These are phyloP conservation scores for Hyaena hyaena DNA, from an alignment of 2,113 vertebrate species.

Conservation along the genomic window DNA sequence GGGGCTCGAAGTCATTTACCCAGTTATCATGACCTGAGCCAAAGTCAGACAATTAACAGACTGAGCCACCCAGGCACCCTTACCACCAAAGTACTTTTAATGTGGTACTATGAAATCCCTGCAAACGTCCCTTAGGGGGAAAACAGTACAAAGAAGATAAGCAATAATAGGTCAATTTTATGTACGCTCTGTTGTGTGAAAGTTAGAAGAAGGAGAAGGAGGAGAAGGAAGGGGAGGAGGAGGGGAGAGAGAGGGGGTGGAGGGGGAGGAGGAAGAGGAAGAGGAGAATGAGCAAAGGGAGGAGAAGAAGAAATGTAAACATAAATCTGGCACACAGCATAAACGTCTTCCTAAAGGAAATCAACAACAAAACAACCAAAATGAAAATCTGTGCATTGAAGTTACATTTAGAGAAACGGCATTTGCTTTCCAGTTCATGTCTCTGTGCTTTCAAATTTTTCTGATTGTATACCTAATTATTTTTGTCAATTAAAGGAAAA, in stretches of 20 bases:
- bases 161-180: neutral
- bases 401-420: neutral
- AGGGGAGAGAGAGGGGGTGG: neutral
- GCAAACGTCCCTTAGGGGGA: neutral
- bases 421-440: conserved; percentile 15
- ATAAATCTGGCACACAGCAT: neutral
- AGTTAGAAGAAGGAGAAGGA: neutral
- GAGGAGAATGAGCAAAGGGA: neutral
- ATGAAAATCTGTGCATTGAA: neutral
- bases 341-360: neutral
- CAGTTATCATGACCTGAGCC: no score
- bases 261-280: neutral
- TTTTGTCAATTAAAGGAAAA: neutral
- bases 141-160: neutral
- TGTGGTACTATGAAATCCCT: neutral
- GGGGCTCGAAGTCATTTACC: no score
- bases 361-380: neutral
- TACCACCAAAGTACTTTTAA: neutral
- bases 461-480: neutral
- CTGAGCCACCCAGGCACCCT: no score
- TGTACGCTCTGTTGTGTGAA: neutral
- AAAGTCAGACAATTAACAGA: no score
- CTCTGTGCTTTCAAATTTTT: neutral
- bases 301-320: neutral
- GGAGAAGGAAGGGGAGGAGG: no score